Evolutionary conservation across 2,113 vertebrate species (phyloP).

Genomic region (Pelusios castaneus): DNA sequence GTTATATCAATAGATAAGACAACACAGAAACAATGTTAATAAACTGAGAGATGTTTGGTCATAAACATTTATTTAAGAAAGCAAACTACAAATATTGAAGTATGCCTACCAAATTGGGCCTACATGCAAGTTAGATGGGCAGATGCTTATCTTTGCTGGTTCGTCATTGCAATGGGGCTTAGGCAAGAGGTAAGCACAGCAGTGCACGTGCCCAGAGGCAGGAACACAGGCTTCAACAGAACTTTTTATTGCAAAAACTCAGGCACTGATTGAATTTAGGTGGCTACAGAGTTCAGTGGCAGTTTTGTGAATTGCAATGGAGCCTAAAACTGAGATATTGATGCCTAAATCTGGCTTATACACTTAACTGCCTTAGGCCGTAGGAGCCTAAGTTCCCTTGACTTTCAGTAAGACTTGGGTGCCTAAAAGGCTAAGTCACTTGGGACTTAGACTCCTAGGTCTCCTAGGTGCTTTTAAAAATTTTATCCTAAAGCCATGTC

Average conservation of each 20-base stretch:
- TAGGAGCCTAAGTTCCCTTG: not conserved
- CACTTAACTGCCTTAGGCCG: too few species aligned
- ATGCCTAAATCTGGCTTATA: not conserved
- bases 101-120: not conserved
- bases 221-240: not conserved
- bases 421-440: too few species aligned
- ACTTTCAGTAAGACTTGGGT: not conserved
- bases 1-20: slow-evolving; percentile 41
- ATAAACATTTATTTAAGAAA: slow-evolving; percentile 40
- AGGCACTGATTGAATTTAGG: not conserved
- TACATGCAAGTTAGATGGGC: not conserved
- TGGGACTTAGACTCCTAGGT: too few species aligned
- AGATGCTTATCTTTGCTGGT: not conserved
- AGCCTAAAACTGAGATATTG: not conserved
- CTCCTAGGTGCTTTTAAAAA: too few species aligned
- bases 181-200: not conserved
- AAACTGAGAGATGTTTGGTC: not conserved
- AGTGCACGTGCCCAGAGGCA: not conserved
- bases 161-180: not conserved
- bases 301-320: not conserved
- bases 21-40: slow-evolving; percentile 18
- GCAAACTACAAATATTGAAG: not conserved
- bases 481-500: not conserved
- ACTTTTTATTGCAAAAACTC: not conserved
- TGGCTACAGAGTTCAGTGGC: not conserved